Evolutionary conservation across 2,113 vertebrate genomes (phyloP).

Genomic region (Mobula hypostoma): DNA sequence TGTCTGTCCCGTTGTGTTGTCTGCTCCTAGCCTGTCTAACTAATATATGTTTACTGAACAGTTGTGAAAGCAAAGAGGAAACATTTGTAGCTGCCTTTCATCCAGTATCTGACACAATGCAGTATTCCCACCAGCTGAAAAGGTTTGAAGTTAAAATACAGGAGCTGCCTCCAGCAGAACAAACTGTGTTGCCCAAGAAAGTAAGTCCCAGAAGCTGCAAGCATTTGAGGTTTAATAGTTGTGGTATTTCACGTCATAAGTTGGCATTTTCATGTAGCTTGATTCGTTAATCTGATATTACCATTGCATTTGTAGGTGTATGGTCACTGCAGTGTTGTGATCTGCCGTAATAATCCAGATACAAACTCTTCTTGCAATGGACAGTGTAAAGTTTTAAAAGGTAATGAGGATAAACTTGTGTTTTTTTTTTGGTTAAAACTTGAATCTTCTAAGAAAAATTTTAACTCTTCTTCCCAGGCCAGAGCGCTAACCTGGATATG

Average conservation of each 20-base stretch:
- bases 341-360: background rate
- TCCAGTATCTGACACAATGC: background rate
- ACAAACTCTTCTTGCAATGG: slow-evolving; percentile 6
- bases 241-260: too few relatives aligned
- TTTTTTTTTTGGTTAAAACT: background rate
- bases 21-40: background rate
- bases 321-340: background rate
- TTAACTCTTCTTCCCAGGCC: background rate
- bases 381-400: background rate
- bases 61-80: background rate
- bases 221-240: background rate
- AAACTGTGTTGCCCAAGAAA: background rate
- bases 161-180: background rate
- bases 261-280: too few relatives aligned
- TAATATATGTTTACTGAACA: background rate
- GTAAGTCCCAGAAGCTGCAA: background rate
- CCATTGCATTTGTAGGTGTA: background rate
- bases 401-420: background rate
- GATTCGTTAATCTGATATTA: background rate
- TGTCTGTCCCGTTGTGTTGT: too few relatives aligned
- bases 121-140: background rate
- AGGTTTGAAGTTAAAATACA: slow-evolving; percentile 4
- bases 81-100: background rate
- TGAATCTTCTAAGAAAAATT: background rate
- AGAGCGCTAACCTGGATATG: background rate